These are phyloP conservation scores for Drosophila demipolita DNA, from an alignment of 2,888 invertebrate species.

Conservation along the genomic window DNA sequence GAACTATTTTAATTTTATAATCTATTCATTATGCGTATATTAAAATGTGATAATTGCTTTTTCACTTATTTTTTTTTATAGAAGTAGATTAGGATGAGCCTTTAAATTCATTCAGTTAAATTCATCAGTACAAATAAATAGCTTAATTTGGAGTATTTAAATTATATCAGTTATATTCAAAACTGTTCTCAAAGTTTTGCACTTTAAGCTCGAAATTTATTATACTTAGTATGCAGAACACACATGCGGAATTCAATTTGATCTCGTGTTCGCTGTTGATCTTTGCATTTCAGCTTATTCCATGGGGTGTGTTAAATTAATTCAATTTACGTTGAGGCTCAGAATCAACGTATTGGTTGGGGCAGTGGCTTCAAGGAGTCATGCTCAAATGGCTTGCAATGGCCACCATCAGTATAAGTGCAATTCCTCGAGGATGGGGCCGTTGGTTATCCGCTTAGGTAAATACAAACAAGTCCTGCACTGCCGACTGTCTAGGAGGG, in stretches of 20 bases:
- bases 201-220: background rate
- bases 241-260: conserved; percentile 13
- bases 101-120: background rate
- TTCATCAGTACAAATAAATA: background rate
- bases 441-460: conserved; percentile 66
- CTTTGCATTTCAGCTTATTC: conserved; percentile 19
- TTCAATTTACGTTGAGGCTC: conserved; percentile 51
- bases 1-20: background rate
- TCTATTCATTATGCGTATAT: background rate
- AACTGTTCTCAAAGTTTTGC: background rate
- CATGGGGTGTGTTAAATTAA: conserved; percentile 51
- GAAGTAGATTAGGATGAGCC: background rate
- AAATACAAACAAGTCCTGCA: conserved; percentile 45
- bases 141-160: background rate
- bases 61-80: background rate
- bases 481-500: conserved; percentile 23
- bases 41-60: background rate
- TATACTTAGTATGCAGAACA: conserved; percentile 17
- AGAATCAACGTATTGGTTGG: conserved; percentile 5
- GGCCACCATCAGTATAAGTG: conserved; percentile 45
- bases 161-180: background rate
- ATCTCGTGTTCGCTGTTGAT: background rate
- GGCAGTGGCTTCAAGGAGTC: conserved; percentile 1
- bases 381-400: conserved; percentile 34
- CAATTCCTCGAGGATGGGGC: conserved; percentile 9